A percentile compares a stretch with the other conserved stretches of the same genome.
Conservation (phyloP, 2,797 vertebrate genomes). For the Mus spretus region DNA sequence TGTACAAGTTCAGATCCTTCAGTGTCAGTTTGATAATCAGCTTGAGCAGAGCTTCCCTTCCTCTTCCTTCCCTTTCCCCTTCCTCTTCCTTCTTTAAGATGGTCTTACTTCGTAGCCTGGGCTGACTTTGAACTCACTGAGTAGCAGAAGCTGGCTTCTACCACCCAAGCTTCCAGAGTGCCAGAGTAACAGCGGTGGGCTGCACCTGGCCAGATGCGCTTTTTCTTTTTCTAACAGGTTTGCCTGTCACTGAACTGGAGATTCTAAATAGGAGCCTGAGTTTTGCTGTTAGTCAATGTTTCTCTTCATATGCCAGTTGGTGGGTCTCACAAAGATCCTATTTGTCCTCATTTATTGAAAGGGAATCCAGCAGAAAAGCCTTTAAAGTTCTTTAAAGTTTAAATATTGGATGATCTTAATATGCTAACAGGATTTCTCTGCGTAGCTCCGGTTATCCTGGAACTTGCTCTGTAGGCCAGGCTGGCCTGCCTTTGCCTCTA, state of each 20-base stretch:
- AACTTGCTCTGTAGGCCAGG: no score
- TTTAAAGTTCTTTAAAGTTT: conserved; percentile 66
- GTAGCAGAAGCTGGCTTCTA: not conserved
- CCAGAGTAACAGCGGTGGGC: not conserved
- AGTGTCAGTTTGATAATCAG: not conserved
- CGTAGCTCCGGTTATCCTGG: not conserved
- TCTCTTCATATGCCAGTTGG: conserved; percentile 10
- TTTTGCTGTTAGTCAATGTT: not conserved
- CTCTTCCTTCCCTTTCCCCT: not conserved
- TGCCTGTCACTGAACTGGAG: not conserved
- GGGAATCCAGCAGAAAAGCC: conserved; percentile 63
- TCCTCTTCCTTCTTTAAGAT: not conserved
- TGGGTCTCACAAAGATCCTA: conserved; percentile 35
- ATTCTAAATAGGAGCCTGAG: not conserved
- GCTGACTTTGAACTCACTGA: not conserved
- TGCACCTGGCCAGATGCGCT: not conserved
- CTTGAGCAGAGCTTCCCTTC: conserved; percentile 7
- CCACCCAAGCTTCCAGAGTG: not conserved
- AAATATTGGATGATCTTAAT: not conserved
- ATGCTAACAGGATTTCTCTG: not conserved
- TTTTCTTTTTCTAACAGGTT: conserved; percentile 1
- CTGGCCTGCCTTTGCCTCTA: not conserved
- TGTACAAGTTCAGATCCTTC: not conserved
- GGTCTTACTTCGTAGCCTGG: not conserved
- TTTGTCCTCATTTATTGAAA: conserved; percentile 50